phyloP scores from a whole-genome alignment of 2,888 invertebrate species.

The Ophion slaviceki region DNA sequence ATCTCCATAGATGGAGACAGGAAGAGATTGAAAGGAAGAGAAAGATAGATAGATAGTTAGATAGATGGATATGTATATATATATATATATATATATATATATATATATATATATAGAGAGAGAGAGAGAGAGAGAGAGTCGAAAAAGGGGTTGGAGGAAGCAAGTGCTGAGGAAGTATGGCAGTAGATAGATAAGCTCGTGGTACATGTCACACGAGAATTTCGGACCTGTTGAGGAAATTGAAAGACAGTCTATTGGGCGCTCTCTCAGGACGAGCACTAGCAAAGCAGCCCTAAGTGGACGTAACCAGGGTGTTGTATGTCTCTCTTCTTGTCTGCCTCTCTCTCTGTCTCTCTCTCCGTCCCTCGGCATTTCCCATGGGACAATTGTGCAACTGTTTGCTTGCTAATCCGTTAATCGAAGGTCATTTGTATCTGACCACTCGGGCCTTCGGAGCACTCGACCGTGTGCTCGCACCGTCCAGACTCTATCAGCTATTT shows the following conservation, averaged over 20 bases:
- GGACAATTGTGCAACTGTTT: slow-evolving; percentile 57
- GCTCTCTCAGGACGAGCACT: not conserved
- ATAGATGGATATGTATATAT: no score
- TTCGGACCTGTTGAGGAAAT: slow-evolving; percentile 67
- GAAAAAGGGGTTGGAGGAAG: not conserved
- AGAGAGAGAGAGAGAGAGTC: not conserved
- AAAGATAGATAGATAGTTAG: no score
- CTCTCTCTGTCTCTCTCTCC: slow-evolving; percentile 45
- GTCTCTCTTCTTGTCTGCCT: slow-evolving; percentile 16
- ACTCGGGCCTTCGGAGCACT: slow-evolving; percentile 43
- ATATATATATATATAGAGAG: no score
- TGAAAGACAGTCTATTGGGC: slow-evolving; percentile 62
- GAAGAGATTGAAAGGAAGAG: not conserved
- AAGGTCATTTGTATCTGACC: slow-evolving; percentile 63
- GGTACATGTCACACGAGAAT: slow-evolving; percentile 59
- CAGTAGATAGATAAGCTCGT: slow-evolving; percentile 36
- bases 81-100: no score
- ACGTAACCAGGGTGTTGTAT: slow-evolving; percentile 2
- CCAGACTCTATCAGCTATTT: slow-evolving; percentile 51
- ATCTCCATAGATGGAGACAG: slow-evolving; percentile 15
- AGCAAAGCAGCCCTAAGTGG: slow-evolving; percentile 31
- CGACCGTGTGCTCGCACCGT: not conserved
- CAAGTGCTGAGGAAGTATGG: slow-evolving; percentile 18
- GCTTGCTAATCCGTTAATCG: slow-evolving; percentile 65
- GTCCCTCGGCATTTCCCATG: slow-evolving; percentile 50